Evolutionary conservation across 2,113 vertebrate genomes (phyloP).

Genomic region (Ivindomyrus marchei): DNA sequence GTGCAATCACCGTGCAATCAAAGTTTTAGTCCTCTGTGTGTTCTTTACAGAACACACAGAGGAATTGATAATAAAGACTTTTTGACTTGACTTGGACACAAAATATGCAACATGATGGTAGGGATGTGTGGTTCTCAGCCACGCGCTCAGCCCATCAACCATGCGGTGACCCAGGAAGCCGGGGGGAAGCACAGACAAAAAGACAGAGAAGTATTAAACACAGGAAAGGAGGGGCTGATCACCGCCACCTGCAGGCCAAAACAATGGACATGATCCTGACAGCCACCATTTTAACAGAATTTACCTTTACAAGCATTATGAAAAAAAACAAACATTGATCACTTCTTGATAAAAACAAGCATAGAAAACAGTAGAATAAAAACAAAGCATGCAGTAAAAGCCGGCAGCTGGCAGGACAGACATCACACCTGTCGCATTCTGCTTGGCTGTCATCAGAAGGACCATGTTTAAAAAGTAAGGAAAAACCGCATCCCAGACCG

Average conservation of each 20-base stretch:
- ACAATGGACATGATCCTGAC: not conserved
- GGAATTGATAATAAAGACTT: not conserved
- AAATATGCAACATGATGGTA: not conserved
- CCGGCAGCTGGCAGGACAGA: slow-evolving; percentile 4
- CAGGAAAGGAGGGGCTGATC: not conserved
- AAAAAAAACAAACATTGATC: not conserved
- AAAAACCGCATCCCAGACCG: not conserved
- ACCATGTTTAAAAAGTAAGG: not conserved
- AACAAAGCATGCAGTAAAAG: not conserved
- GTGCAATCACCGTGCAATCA: too few species aligned
- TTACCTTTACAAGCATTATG: not conserved
- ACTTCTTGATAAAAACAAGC: not conserved
- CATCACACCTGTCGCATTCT: slow-evolving; percentile 1
- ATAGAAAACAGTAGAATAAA: not conserved
- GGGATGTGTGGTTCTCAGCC: not conserved
- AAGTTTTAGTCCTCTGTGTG: not conserved
- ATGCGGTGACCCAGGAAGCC: not conserved
- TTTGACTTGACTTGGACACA: not conserved
- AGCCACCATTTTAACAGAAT: not conserved
- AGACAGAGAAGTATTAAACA: not conserved
- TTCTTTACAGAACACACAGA: not conserved
- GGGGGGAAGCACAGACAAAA: not conserved
- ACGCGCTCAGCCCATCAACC: not conserved
- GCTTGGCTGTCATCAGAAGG: slow-evolving; percentile 7
- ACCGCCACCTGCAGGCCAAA: not conserved